Percentiles rank a stretch among this genome's conserved stretches.
These are phyloP conservation scores for Lindbergichthys nudifrons DNA, from an alignment of 2,797 vertebrate genomes.

Conservation along the genomic window DNA sequence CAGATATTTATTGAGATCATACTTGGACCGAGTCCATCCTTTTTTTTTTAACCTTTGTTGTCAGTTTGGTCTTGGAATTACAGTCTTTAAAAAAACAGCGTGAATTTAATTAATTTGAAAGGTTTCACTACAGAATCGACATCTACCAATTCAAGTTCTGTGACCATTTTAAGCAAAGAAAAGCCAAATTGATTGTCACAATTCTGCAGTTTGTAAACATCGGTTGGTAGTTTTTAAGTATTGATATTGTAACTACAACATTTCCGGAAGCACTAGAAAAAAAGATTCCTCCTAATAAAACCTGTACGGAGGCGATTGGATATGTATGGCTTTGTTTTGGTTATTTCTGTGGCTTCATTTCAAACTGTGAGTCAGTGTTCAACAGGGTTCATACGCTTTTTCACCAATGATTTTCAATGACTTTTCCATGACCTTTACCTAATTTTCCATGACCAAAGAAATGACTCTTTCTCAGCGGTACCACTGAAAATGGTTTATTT, in stretches of 20 bases:
- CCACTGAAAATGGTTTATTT: no score
- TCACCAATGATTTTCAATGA: no score
- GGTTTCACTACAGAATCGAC: neutral
- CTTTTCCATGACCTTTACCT: no score
- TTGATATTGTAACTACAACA: neutral
- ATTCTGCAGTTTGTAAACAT: neutral
- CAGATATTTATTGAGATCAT: neutral
- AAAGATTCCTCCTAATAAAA: neutral
- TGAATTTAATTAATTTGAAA: neutral
- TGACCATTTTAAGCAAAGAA: neutral
- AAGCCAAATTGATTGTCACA: neutral
- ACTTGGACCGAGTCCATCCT: neutral
- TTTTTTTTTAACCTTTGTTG: neutral
- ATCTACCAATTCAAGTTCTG: no score
- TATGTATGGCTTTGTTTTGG: neutral
- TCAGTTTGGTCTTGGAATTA: neutral
- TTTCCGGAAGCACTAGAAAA: neutral
- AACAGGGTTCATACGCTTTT: no score
- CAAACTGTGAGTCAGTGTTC: constrained; percentile 5
- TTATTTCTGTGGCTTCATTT: neutral
- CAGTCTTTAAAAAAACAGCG: neutral
- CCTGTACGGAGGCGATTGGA: no score
- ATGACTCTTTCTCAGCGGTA: no score
- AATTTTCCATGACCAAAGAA: no score
- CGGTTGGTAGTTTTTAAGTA: neutral